A percentile compares a stretch with the other conserved stretches of the same genome.
phyloP scores from a whole-genome alignment of 2,113 vertebrate species.

The Ptyas mucosa region DNA sequence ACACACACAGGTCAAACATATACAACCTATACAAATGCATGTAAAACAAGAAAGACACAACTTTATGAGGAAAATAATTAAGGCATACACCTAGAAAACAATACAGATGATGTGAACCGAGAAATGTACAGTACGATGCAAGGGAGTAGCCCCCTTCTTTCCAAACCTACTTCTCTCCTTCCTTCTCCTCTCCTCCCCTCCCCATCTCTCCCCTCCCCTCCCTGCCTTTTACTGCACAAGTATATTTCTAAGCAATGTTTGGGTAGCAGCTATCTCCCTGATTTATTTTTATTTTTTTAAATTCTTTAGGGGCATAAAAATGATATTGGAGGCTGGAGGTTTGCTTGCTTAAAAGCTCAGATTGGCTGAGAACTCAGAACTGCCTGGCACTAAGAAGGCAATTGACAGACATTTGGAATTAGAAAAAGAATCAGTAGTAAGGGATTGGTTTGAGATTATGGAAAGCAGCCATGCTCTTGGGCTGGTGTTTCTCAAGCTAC shows the following conservation, averaged over 20 bases:
- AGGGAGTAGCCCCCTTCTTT: not conserved
- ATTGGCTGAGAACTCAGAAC: not conserved
- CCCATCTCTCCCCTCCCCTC: not conserved
- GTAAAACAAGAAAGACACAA: not conserved
- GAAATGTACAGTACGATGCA: not conserved
- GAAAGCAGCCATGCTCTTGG: not conserved
- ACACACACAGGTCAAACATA: not conserved
- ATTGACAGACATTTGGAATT: not conserved
- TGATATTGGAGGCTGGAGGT: not conserved
- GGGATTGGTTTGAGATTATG: not conserved
- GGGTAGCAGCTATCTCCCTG: not conserved
- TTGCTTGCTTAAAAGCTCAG: not conserved
- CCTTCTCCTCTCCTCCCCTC: not conserved
- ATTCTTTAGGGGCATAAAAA: not conserved
- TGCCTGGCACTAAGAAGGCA: not conserved
- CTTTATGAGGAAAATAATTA: not conserved
- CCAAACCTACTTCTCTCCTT: not conserved
- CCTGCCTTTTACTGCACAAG: not conserved
- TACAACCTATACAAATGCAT: not conserved
- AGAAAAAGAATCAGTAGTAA: not conserved
- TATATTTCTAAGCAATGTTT: not conserved
- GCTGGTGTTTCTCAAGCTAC: not conserved
- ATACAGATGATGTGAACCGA: not conserved
- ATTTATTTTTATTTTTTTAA: not conserved
- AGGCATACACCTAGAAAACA: not conserved